Evolutionary conservation across 2,888 invertebrate genomes (phyloP).

Genomic region (Cerastoderma edule): DNA sequence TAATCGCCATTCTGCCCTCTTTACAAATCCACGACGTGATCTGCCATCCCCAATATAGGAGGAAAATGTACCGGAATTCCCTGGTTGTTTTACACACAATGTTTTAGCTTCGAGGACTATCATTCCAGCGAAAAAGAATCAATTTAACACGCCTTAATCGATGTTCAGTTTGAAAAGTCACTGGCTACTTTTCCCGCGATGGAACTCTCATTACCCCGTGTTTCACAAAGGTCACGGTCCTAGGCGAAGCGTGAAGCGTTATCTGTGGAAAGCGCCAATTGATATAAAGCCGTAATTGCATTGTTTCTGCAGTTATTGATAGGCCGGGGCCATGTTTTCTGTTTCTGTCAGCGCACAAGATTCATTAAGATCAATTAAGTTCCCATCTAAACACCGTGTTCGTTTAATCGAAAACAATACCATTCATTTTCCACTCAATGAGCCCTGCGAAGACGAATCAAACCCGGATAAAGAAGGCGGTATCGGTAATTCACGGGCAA

Average conservation of each 20-base stretch:
- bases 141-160: no score
- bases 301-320: conserved; percentile 50
- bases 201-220: no score
- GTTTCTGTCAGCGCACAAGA: conserved; percentile 55
- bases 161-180: no score
- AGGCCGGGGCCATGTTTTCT: conserved; percentile 50
- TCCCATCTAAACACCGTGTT: conserved; percentile 54
- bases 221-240: neutral
- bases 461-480: conserved; percentile 12
- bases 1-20: conserved; percentile 13
- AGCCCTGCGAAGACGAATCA: conserved; percentile 17
- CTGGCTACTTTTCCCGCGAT: no score
- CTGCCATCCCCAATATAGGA: no score
- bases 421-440: conserved; percentile 36
- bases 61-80: no score
- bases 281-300: conserved; percentile 51
- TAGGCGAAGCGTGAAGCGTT: conserved; percentile 7
- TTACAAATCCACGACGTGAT: no score
- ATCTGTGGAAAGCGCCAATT: conserved; percentile 45
- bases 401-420: conserved; percentile 56
- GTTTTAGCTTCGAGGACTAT: no score
- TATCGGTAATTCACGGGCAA: conserved; percentile 18
- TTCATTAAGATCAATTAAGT: conserved; percentile 61
- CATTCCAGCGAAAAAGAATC: no score
- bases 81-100: no score